These are phyloP conservation scores for Alca torda DNA, from an alignment of 2,797 vertebrate species.

Conservation along the genomic window DNA sequence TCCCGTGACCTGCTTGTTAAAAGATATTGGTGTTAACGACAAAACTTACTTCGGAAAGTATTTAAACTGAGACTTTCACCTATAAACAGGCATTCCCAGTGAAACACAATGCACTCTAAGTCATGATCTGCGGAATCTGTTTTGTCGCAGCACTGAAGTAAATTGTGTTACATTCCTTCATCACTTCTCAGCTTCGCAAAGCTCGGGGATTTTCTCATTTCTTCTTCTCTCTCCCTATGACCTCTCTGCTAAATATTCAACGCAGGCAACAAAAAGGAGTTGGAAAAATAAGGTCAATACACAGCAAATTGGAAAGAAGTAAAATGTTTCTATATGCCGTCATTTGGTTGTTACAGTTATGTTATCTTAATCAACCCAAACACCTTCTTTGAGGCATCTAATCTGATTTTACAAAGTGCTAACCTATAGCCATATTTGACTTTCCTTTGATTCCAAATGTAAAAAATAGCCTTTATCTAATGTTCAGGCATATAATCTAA, in stretches of 20 bases:
- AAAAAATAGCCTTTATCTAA: conserved; percentile 49
- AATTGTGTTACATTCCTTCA: neutral
- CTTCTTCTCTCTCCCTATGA: neutral
- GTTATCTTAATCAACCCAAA: conserved; percentile 36
- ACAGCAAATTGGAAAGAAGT: conserved; percentile 25
- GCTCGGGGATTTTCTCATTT: neutral
- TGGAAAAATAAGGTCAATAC: conserved; percentile 25
- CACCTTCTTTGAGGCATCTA: neutral
- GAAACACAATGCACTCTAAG: neutral
- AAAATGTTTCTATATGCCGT: neutral
- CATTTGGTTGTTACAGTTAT: conserved; percentile 5
- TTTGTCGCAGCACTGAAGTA: neutral
- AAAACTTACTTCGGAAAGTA: neutral
- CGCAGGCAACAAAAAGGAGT: neutral
- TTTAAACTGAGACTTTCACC: neutral
- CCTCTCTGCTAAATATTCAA: neutral
- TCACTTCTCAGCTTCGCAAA: neutral
- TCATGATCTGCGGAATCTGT: neutral
- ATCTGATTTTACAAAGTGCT: conserved; percentile 27
- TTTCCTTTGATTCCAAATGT: conserved; percentile 35
- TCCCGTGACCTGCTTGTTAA: neutral
- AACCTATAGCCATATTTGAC: conserved; percentile 16
- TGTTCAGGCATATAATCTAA: neutral
- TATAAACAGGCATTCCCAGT: neutral
- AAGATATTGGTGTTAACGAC: neutral